phyloP scores from a whole-genome alignment of 2,888 invertebrate species.

The Elegia similella region DNA sequence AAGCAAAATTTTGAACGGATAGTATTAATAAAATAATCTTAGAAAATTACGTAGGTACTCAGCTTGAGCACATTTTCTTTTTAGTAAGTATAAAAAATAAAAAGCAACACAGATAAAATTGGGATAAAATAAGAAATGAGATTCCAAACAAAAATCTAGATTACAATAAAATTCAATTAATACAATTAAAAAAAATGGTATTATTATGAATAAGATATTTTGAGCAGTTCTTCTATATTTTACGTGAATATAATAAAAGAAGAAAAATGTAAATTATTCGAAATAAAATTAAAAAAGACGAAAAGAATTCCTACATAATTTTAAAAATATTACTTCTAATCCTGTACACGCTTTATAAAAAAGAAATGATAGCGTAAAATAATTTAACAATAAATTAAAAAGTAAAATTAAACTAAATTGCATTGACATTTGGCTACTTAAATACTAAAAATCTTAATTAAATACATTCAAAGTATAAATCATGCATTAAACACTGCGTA shows the following conservation, averaged over 20 bases:
- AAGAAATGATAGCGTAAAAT: slow-evolving; percentile 21
- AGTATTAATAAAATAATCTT: too few species aligned
- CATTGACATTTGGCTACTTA: slow-evolving; percentile 15
- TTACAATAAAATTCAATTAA: not conserved
- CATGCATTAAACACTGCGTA: too few species aligned
- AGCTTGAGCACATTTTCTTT: too few species aligned
- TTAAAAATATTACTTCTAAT: not conserved
- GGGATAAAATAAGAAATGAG: too few species aligned
- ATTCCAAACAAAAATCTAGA: not conserved
- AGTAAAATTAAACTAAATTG: slow-evolving; percentile 11
- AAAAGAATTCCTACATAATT: not conserved
- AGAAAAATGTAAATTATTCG: not conserved
- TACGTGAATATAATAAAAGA: not conserved
- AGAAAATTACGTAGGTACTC: too few species aligned
- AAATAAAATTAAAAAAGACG: not conserved
- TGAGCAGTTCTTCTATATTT: not conserved
- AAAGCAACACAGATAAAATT: too few species aligned
- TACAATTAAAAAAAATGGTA: not conserved
- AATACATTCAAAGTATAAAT: not conserved
- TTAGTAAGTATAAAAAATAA: too few species aligned
- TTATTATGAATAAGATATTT: not conserved
- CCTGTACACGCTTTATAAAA: slow-evolving; percentile 1
- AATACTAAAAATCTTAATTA: not conserved
- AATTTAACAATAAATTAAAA: slow-evolving; percentile 25
- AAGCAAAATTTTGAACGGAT: too few species aligned